These are phyloP conservation scores for Gnatocerus cornutus DNA, from an alignment of 2,888 invertebrate species.

Conservation along the genomic window DNA sequence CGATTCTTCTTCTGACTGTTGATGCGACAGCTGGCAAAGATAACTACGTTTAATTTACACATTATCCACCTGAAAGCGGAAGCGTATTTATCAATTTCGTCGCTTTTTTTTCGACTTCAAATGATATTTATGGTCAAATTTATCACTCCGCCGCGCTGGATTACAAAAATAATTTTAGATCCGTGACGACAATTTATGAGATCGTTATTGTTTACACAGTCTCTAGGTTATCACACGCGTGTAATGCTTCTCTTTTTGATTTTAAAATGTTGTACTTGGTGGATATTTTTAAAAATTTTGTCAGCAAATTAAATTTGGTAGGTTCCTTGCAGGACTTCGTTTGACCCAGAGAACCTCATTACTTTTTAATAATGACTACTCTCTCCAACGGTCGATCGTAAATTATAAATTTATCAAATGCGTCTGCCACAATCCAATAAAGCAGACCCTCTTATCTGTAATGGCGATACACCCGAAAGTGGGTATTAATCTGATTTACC, in stretches of 20 bases:
- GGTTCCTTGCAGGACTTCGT: background rate
- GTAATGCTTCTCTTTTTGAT: too few species aligned
- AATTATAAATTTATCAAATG: conserved; percentile 37
- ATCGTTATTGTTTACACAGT: background rate
- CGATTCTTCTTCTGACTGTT: conserved; percentile 46
- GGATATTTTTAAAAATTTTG: too few species aligned
- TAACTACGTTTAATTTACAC: conserved; percentile 42
- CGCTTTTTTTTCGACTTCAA: conserved; percentile 24
- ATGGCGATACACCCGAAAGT: conserved; percentile 29
- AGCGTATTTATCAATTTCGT: conserved; percentile 36
- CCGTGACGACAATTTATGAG: conserved; percentile 33
- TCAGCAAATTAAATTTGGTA: too few species aligned
- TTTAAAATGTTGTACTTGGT: too few species aligned
- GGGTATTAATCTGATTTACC: conserved; percentile 36
- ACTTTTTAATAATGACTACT: conserved; percentile 30
- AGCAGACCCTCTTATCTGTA: conserved; percentile 37
- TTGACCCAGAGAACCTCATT: conserved; percentile 14
- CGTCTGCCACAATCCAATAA: conserved; percentile 39
- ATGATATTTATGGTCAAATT: conserved; percentile 29
- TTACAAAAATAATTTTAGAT: conserved; percentile 35
- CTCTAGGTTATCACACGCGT: background rate
- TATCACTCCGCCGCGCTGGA: conserved; percentile 21
- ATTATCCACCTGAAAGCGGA: conserved; percentile 38
- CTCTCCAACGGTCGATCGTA: conserved; percentile 23
- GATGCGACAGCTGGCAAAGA: conserved; percentile 43